Evolutionary conservation across 1,140 invertebrate species (phyloP).

Genomic region (Akabosia matsudoensis): DNA sequence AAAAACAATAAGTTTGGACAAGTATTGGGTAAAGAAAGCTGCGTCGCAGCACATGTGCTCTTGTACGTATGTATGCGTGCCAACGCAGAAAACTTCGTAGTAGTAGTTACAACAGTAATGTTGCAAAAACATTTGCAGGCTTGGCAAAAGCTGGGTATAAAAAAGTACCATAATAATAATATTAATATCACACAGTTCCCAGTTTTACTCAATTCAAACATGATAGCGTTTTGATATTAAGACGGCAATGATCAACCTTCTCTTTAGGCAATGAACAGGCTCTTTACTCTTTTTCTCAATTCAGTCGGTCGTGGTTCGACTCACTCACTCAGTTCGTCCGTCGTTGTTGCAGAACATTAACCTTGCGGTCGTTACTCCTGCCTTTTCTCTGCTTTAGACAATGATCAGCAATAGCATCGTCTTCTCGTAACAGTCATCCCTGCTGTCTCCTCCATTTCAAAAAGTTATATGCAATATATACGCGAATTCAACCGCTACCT

Average conservation of each 20-base stretch:
- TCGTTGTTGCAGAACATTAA: constrained; percentile 32
- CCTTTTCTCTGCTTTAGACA: constrained; percentile 4
- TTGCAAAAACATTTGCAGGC: neutral
- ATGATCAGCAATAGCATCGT: neutral
- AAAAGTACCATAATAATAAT: neutral
- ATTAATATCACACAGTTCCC: neutral
- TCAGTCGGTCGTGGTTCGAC: constrained; percentile 18
- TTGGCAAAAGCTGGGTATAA: neutral
- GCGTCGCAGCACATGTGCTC: neutral
- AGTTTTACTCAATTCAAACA: no score
- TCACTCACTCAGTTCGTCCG: neutral
- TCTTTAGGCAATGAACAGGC: neutral
- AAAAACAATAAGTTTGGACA: no score
- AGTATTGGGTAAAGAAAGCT: no score
- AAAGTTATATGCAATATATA: no score
- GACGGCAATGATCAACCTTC: neutral
- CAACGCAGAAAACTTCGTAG: neutral
- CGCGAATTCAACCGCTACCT: no score
- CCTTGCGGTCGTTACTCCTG: constrained; percentile 44
- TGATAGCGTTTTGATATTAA: neutral
- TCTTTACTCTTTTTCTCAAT: neutral
- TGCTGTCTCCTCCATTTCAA: no score
- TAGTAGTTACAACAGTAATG: neutral
- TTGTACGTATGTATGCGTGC: neutral
- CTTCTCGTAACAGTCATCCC: neutral